Conservation (phyloP, 2,797 vertebrate genomes). For the Aphelocoma californica region DNA sequence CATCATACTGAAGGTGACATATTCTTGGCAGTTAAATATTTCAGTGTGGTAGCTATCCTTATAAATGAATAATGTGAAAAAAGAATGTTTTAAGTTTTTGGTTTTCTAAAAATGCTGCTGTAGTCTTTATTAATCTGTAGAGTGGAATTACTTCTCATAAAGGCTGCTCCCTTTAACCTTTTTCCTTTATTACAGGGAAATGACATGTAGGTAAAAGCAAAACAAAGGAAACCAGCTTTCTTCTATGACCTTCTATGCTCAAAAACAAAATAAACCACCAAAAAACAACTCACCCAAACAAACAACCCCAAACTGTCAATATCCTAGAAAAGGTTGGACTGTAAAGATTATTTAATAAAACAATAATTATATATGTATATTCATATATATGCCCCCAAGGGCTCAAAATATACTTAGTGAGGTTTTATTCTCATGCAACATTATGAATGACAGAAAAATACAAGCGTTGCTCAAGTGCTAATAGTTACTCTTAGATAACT, state of each 20-base stretch:
- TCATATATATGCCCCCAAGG: not conserved
- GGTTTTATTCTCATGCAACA: not conserved
- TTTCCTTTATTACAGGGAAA: not conserved
- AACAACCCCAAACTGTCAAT: rapidly evolving
- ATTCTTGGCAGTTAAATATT: not conserved
- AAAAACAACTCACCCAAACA: not conserved
- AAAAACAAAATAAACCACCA: not conserved
- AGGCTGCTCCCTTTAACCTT: not conserved
- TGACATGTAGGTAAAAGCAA: not conserved
- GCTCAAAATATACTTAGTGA: not conserved
- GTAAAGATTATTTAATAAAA: not conserved
- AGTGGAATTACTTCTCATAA: not conserved
- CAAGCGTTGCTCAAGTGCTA: rapidly evolving
- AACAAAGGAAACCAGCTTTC: not conserved
- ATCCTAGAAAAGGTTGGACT: not conserved
- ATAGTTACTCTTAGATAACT: not conserved
- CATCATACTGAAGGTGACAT: not conserved
- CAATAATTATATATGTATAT: not conserved
- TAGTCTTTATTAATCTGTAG: not conserved
- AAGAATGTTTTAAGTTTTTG: not conserved
- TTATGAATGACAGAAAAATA: not conserved
- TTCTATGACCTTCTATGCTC: not conserved
- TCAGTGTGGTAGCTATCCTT: not conserved
- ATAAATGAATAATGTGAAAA: not conserved
- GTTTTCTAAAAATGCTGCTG: not conserved